These are phyloP conservation scores for Papilio helenus DNA, from an alignment of 1,140 invertebrate genomes.

Conservation along the genomic window DNA sequence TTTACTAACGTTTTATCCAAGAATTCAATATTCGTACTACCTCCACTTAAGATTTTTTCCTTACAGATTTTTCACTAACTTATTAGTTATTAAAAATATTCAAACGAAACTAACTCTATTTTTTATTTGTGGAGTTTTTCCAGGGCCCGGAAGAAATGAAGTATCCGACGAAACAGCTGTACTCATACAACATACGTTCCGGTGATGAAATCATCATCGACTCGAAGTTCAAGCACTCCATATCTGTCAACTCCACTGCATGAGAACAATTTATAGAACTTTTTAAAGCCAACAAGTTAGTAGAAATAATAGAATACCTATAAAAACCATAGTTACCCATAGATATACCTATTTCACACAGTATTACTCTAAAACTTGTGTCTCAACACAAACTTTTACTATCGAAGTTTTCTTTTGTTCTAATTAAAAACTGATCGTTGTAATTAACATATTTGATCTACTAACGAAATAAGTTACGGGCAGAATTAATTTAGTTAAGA, in stretches of 20 bases:
- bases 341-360: conserved; percentile 42
- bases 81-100: background rate
- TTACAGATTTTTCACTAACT: background rate
- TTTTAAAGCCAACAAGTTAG: conserved; percentile 22
- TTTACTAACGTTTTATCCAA: no score
- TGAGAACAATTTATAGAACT: conserved; percentile 46
- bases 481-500: conserved; percentile 11
- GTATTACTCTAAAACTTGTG: conserved; percentile 37
- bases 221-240: conserved; percentile 84
- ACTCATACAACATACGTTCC: conserved; percentile 94
- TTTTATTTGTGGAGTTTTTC: conserved; percentile 71
- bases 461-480: background rate
- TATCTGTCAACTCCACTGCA: conserved; percentile 67
- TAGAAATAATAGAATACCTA: background rate
- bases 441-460: conserved; percentile 10
- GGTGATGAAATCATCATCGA: conserved; percentile 96
- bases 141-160: conserved; percentile 94
- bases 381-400: background rate
- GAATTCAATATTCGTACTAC: no score
- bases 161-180: conserved; percentile 93
- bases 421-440: background rate
- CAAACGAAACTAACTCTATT: conserved; percentile 17
- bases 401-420: background rate
- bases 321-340: conserved; percentile 31
- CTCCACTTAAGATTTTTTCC: background rate